These are phyloP conservation scores for Papilio aristodemus DNA, from an alignment of 1,140 invertebrate species.

Conservation along the genomic window DNA sequence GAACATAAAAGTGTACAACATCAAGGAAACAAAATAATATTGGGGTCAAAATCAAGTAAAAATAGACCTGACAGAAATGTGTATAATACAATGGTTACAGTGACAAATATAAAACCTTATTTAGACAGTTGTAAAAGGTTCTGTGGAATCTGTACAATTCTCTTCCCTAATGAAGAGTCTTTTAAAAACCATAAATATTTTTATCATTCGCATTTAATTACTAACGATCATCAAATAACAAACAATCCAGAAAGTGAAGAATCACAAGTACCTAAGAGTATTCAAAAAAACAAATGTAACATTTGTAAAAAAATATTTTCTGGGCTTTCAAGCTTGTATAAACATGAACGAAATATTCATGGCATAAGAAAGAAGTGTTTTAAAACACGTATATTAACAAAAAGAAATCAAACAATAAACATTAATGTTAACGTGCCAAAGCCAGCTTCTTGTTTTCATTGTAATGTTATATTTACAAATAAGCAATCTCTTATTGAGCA, in stretches of 20 bases:
- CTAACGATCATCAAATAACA: neutral
- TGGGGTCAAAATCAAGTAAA: slow-evolving; percentile 45
- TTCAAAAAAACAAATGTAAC: slow-evolving; percentile 35
- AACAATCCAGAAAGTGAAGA: slow-evolving; percentile 1
- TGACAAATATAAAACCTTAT: slow-evolving; percentile 43
- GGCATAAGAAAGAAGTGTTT: neutral
- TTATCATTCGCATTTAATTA: slow-evolving; percentile 33
- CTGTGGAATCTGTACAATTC: slow-evolving; percentile 51
- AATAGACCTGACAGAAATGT: slow-evolving; percentile 20
- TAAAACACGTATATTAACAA: neutral
- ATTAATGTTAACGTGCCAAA: slow-evolving; percentile 1
- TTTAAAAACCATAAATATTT: slow-evolving; percentile 40
- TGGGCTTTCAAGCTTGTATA: slow-evolving; percentile 20
- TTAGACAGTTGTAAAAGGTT: slow-evolving; percentile 45
- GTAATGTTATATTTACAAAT: slow-evolving; percentile 47
- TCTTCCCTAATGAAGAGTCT: slow-evolving; percentile 45
- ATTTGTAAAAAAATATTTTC: slow-evolving; percentile 36
- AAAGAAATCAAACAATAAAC: slow-evolving; percentile 8
- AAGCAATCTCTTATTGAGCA: slow-evolving; percentile 58
- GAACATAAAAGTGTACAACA: neutral
- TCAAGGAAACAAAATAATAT: slow-evolving; percentile 37
- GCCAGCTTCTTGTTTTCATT: slow-evolving; percentile 53
- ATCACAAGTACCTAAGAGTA: neutral
- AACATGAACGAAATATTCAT: slow-evolving; percentile 36
- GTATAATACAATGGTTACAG: slow-evolving; percentile 37